These are phyloP conservation scores for Orussus abietinus DNA, from an alignment of 1,140 invertebrate species.

Conservation along the genomic window DNA sequence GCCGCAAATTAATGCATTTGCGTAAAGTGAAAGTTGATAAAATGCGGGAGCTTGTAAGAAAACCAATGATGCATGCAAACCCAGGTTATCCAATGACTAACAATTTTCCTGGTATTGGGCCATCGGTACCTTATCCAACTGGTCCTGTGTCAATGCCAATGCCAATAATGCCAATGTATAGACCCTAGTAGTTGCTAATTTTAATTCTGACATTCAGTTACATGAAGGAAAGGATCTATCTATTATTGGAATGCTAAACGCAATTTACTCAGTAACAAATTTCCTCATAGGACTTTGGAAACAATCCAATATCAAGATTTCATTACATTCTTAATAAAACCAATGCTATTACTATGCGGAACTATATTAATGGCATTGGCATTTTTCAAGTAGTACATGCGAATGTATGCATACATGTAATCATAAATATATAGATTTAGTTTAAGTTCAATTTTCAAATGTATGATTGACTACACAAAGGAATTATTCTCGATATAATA, in stretches of 20 bases:
- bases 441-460: no score
- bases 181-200: constrained; percentile 27
- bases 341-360: constrained; percentile 14
- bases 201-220: background rate
- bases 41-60: constrained; percentile 71
- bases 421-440: no score
- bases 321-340: no score
- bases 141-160: constrained; percentile 57
- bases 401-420: no score
- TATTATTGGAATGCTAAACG: background rate
- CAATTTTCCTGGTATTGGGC: constrained; percentile 39
- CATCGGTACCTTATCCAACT: constrained; percentile 54
- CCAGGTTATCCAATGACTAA: constrained; percentile 36
- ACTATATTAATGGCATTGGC: constrained; percentile 4
- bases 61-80: constrained; percentile 38
- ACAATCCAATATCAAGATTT: no score
- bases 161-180: constrained; percentile 43
- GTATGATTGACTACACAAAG: no score
- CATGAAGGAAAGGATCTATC: background rate
- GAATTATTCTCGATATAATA: no score
- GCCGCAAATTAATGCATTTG: constrained; percentile 73
- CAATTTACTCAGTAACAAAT: constrained; percentile 8
- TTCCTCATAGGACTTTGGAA: no score
- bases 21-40: constrained; percentile 83
- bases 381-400: no score